Percentiles rank a stretch among this genome's conserved stretches.
Conservation (phyloP, 1,140 invertebrate genomes). For the Nebria ingens region DNA sequence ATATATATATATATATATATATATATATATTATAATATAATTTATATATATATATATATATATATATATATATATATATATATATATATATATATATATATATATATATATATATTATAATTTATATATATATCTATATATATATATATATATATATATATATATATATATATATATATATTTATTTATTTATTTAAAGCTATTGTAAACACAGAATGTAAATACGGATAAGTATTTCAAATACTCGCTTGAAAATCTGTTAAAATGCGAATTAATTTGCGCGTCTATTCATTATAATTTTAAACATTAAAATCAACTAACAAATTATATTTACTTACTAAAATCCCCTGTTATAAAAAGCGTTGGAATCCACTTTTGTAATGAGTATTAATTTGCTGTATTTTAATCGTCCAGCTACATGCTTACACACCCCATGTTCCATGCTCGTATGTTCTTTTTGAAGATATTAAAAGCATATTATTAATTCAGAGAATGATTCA, state of each 20-base stretch:
- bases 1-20: too few relatives aligned
- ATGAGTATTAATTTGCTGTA: background rate
- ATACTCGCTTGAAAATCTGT: too few relatives aligned
- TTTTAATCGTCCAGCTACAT: background rate
- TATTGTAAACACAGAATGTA: background rate
- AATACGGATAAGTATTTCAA: too few relatives aligned
- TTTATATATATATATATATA: too few relatives aligned
- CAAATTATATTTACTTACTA: too few relatives aligned
- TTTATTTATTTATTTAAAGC: background rate
- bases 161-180: background rate
- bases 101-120: background rate
- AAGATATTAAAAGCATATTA: background rate
- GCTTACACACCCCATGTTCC: too few relatives aligned
- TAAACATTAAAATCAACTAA: too few relatives aligned
- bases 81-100: conserved; percentile 1
- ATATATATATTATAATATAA: too few relatives aligned
- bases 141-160: background rate
- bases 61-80: too few relatives aligned
- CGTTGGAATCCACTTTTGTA: background rate
- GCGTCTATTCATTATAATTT: too few relatives aligned
- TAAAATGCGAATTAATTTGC: too few relatives aligned
- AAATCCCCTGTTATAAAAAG: too few relatives aligned
- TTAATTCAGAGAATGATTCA: background rate
- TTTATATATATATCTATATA: background rate
- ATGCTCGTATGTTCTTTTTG: background rate